Evolutionary conservation across 2,888 invertebrate genomes (phyloP), one percentile per base, ranked within the genome.

Genomic region (Philhelius pedissequus): DNA sequence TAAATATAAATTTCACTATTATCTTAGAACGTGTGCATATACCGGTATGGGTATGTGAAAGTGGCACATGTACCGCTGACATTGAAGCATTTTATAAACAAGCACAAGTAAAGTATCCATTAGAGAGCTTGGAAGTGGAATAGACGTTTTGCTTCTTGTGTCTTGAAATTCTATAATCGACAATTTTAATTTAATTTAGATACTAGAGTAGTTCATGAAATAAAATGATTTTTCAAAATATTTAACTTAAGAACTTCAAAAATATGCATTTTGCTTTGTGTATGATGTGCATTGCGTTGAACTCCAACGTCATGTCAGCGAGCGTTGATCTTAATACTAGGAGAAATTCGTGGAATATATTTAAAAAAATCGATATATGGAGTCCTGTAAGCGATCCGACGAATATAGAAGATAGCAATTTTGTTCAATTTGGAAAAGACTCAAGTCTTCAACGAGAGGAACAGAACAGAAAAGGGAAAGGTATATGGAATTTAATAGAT

Each of bases 281-380:
- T 32, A 58, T 64, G 2, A n/a, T 69, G 20, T 74, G 48, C 27
- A 74, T 25, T 64, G 13, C 64, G 3, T n/a, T 43, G 9, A 22
- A 9, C 11, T 60, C 22, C 8, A 38, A 13, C n/a, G 3, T 15
- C 3, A 6, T 66, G 32, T 60, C 35, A 40, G 68, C 56, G 25
- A 60, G 45, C 15, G 56, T 58, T 40, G 18, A 62, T 35, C 43
- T 71, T 9, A n/a, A n/a, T n/a, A n/a, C n/a, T n/a, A 69, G 74
- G 8, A 68, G 40, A 43, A 87, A 82, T 43, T 69, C 86, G 56
- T 91, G 91, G 91, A 90, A 91, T 80, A 88, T 88, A 62, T 88
- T 90, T 89, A 89, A 88, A 74, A 89, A 89, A 86, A 88, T 89
- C 82, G 90, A 91, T 88, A 91, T 91, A 80, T 91, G 91, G 91